Percentiles rank a stretch among this genome's conserved stretches.
Conservation (phyloP, 2,888 invertebrate species). For the Sminthurides aquaticus region DNA sequence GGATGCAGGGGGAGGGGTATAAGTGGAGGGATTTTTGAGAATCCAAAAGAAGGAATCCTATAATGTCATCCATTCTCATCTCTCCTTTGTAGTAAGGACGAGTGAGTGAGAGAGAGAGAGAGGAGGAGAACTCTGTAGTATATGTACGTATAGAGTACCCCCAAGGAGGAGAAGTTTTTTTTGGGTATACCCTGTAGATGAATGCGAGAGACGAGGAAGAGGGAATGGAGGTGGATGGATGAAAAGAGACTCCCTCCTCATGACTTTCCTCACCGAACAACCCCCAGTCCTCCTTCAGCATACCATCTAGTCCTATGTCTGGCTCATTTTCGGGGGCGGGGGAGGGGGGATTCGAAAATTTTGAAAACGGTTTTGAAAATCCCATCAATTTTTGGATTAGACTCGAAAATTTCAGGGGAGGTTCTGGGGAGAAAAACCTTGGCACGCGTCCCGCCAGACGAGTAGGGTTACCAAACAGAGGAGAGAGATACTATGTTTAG, state of each 20-base stretch:
- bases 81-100: too few species aligned
- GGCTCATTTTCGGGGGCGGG: constrained; percentile 11
- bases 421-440: not conserved
- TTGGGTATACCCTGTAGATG: too few species aligned
- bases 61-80: too few species aligned
- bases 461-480: constrained; percentile 21
- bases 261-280: not conserved
- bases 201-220: too few species aligned
- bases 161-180: not conserved
- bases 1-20: too few species aligned
- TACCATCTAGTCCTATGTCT: constrained; percentile 34
- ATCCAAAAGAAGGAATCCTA: too few species aligned
- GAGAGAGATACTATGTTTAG: not conserved
- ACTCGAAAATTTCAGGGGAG: not conserved
- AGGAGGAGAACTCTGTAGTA: too few species aligned
- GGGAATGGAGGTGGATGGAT: not conserved
- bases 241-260: not conserved
- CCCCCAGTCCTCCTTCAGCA: constrained; percentile 11
- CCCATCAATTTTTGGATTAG: not conserved
- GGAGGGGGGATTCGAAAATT: not conserved
- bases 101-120: too few species aligned
- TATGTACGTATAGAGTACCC: not conserved
- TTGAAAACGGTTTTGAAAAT: not conserved
- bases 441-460: constrained; percentile 40
- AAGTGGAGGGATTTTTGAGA: too few species aligned